Percentiles rank a stretch among this genome's conserved stretches.
These are phyloP conservation scores for Lagenorhynchus albirostris DNA, from an alignment of 2,113 vertebrate genomes.

Conservation along the genomic window DNA sequence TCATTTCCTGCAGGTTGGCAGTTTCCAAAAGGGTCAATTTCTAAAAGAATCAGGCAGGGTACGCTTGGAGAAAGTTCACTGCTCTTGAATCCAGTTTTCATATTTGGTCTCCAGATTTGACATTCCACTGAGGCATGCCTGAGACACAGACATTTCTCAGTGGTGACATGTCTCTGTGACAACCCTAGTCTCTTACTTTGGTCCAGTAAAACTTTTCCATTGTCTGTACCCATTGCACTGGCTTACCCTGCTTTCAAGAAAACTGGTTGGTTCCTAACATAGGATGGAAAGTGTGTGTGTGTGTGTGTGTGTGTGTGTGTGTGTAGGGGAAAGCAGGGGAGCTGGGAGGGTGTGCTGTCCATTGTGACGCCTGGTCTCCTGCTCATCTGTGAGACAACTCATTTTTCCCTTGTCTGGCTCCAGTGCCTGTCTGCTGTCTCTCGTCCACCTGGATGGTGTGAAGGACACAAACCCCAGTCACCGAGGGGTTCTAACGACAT, in stretches of 20 bases:
- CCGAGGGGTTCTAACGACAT: neutral
- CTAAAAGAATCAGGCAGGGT: neutral
- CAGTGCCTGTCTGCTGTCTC: neutral
- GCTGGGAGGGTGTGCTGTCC: neutral
- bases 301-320: neutral
- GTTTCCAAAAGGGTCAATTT: slow-evolving; percentile 34
- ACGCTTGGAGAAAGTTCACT: neutral
- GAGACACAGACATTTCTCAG: neutral
- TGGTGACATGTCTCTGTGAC: neutral
- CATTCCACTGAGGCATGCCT: neutral
- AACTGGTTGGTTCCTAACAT: neutral
- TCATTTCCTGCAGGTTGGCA: slow-evolving; percentile 60
- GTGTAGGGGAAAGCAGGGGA: neutral
- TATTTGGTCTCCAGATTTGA: neutral
- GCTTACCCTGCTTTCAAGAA: neutral
- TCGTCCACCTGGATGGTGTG: neutral
- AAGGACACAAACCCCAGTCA: neutral
- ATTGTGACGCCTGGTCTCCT: neutral
- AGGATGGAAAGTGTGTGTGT: neutral
- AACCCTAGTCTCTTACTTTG: neutral
- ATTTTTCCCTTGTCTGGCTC: neutral
- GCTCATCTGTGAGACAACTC: neutral
- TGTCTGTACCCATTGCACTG: neutral
- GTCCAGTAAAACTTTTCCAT: neutral
- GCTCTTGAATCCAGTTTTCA: neutral